Evolutionary conservation across 2,113 vertebrate genomes (phyloP), one percentile per base, ranked within the genome.

Genomic region (Muntiacus reevesi): DNA sequence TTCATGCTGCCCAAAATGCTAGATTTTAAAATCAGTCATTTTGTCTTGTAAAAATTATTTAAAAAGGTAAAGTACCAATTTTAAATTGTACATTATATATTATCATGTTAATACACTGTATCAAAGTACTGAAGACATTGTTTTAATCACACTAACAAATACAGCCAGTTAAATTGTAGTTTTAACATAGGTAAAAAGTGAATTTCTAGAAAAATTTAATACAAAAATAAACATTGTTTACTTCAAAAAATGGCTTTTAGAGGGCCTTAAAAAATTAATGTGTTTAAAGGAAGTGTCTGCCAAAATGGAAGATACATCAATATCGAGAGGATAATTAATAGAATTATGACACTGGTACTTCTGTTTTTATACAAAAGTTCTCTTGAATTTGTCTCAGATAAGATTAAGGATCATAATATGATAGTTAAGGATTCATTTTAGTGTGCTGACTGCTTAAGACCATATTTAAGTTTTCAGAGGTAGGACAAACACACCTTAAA

Each of bases 401-500:
- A 95, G 40, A 57, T 90, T 71, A 82, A 96, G 62, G 62, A 89
- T 64, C 52, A 98, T 91, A 94, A 89, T 81, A 84, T 64, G 76
- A 79, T 30, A 95, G 30, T 57, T 95, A 86, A 94, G 54, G 97
- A 87, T 85, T 97, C 55, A 96, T 87, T 93, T 96, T 84, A 97
- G 74, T 87, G 67, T 79, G 82, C 59, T 33, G 95, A 95, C 55
- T 95, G 45, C 87, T 94, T 79, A 89, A 67, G 45, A 87, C 60
- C 71, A 95, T 50, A 89, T 64, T 43, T 36, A 94, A 71, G 88
- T 89, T 93, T 97, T 95, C 95, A 96, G 57, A 87, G 21, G 5
- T 78, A 88, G 36, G 74, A 12, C 45, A 98, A 95, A 97, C 30
- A 97, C 82, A 96, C 43, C 40, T 97, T 97, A 94, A 92, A 96